Base-by-base conservation (phyloP, 1,140 invertebrate genomes). In the Diorhabda sublineata region DNA sequence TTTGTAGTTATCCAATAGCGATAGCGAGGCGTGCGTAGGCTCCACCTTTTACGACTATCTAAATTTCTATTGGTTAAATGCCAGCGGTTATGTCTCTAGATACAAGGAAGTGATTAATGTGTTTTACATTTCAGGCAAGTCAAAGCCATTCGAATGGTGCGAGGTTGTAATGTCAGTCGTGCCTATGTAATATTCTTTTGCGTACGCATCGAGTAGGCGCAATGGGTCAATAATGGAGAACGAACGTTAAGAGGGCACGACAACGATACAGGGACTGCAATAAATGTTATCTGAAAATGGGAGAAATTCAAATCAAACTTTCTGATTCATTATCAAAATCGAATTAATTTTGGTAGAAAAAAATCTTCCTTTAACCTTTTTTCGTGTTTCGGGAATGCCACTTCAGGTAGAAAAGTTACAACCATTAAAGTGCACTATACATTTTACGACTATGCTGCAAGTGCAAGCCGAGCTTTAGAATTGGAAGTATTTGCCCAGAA, bases 351-450 rank as follows among this genome's bases (percentile, higher is more conserved):
- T 58, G 57, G 26, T 26, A 1, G 26, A 26, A 26, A 26, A 26
- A 26, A 26, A 26, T 26, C 26, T 26, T 26, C 26, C 0, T 26
- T 26, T 26, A 2, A 26, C 26, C 26, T 26, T 26, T 26, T 26
- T 26, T 26, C 26, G 26, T 26, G 26, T 2, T 26, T 26, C 1
- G 26, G 26, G 61, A 64, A 58, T 67, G 68, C 66, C 62, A 72
- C 65, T 72, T 75, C 74, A 73, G 72, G 72, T 75, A 70, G 72
- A 73, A 75, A 75, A 65, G 68, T 70, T 52, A 52, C 70, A 67
- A 70, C 74, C 70, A 73, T 75, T 75, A 75, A 75, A 75, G 56
- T 45, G 72, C 69, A 67, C 61, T 75, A 72, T 74, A 75, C 66
- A n/a, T 52, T 75, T 75, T 75, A 75, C 72, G 74, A 75, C 69